These are phyloP conservation scores for Plebejus argus DNA, from an alignment of 2,888 invertebrate genomes.

Conservation along the genomic window DNA sequence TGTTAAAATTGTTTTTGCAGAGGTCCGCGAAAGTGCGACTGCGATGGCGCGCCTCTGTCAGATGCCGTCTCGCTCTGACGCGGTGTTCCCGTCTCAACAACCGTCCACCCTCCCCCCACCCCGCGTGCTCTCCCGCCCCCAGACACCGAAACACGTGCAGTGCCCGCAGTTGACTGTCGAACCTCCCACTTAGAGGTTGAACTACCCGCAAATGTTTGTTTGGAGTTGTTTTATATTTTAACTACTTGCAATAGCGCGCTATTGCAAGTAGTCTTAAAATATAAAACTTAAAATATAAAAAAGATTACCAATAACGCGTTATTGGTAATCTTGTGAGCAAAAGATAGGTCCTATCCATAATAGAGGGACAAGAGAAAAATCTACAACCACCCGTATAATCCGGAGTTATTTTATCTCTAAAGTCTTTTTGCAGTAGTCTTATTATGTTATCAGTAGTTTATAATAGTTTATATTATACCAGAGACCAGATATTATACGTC, in stretches of 20 bases:
- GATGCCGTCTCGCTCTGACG: constrained; percentile 50
- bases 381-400: too few relatives aligned
- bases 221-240: neutral
- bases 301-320: too few relatives aligned
- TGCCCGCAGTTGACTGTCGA: neutral
- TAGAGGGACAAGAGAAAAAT: too few relatives aligned
- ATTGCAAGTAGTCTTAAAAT: too few relatives aligned
- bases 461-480: too few relatives aligned
- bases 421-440: too few relatives aligned
- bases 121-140: constrained; percentile 45
- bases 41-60: constrained; percentile 69
- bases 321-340: neutral
- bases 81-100: constrained; percentile 37
- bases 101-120: constrained; percentile 57
- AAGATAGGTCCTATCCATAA: neutral
- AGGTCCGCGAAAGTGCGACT: constrained; percentile 65
- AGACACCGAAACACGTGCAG: constrained; percentile 31
- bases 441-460: too few relatives aligned
- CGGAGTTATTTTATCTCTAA: too few relatives aligned
- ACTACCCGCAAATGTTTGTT: neutral
- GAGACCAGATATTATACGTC: too few relatives aligned
- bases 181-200: neutral
- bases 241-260: too few relatives aligned
- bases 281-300: too few relatives aligned
- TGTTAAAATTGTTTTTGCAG: constrained; percentile 48